Evolutionary conservation across 2,888 invertebrate species (phyloP).

Genomic region (Pantelozetes paolii): DNA sequence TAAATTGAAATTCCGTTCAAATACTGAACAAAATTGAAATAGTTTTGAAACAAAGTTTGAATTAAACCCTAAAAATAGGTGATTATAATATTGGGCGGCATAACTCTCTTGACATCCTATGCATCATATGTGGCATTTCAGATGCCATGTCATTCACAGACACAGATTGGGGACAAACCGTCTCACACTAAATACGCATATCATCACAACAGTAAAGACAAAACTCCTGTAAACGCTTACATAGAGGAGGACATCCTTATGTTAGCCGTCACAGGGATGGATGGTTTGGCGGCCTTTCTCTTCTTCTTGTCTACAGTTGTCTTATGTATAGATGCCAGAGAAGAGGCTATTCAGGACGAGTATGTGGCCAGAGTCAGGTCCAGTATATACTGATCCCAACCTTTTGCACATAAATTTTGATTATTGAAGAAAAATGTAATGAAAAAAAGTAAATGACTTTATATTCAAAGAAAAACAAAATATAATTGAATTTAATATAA

Average conservation of each 20-base stretch:
- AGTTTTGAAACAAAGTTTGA: background rate
- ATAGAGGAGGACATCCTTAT: slow-evolving; percentile 36
- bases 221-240: slow-evolving; percentile 39
- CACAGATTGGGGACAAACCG: slow-evolving; percentile 19
- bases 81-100: slow-evolving; percentile 39
- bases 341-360: slow-evolving; percentile 42
- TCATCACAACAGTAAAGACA: slow-evolving; percentile 25
- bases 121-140: slow-evolving; percentile 37
- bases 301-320: slow-evolving; percentile 33
- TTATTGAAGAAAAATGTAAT: background rate
- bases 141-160: slow-evolving; percentile 38
- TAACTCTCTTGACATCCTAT: slow-evolving; percentile 40
- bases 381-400: slow-evolving; percentile 37
- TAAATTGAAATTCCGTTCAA: background rate
- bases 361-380: slow-evolving; percentile 41
- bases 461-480: too few species aligned
- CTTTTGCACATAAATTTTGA: background rate
- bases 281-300: slow-evolving; percentile 24
- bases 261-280: slow-evolving; percentile 35
- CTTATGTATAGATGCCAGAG: slow-evolving; percentile 40
- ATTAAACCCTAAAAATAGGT: slow-evolving; percentile 29
- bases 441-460: background rate
- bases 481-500: too few species aligned
- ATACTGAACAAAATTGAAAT: background rate
- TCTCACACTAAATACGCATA: slow-evolving; percentile 28